A percentile compares a stretch with the other conserved stretches of the same genome.
phyloP scores from a whole-genome alignment of 2,113 vertebrate species.

The Tretioscincus oriximinensis region DNA sequence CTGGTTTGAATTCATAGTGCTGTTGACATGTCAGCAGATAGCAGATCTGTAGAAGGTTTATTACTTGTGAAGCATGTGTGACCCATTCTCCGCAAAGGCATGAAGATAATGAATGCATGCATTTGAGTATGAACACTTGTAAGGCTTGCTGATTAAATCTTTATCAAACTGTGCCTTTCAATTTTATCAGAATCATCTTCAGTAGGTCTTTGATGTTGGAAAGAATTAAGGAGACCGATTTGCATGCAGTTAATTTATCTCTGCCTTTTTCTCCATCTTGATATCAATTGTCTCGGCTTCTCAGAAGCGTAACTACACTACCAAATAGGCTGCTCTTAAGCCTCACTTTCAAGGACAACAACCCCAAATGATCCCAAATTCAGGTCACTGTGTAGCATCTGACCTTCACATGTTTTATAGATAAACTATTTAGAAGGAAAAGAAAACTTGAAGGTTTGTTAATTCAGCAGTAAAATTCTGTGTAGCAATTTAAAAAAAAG shows the following conservation, averaged over 20 bases:
- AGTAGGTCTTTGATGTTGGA: constrained; percentile 6
- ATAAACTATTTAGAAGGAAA: constrained; percentile 46
- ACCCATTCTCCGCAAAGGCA: neutral
- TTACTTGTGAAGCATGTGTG: neutral
- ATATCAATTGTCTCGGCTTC: constrained; percentile 5
- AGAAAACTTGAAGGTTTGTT: constrained; percentile 29
- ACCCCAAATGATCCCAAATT: constrained; percentile 8
- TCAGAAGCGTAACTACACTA: constrained; percentile 22
- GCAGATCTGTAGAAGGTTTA: neutral
- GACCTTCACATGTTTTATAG: constrained; percentile 49
- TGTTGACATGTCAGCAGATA: neutral
- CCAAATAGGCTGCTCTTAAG: neutral
- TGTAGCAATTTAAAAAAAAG: constrained; percentile 47
- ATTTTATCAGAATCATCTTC: constrained; percentile 36
- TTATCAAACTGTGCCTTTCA: constrained; percentile 13
- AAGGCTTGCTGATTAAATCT: constrained; percentile 27
- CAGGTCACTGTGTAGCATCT: constrained; percentile 20
- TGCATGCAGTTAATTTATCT: neutral
- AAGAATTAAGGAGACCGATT: neutral
- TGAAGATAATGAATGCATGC: constrained; percentile 19
- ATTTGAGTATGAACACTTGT: constrained; percentile 19
- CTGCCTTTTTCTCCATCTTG: constrained; percentile 13
- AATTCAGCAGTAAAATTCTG: constrained; percentile 34
- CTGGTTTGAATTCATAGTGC: neutral
- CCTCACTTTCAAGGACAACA: constrained; percentile 40